phyloP scores from a whole-genome alignment of 2,797 vertebrate species.

The Coilia nasus region DNA sequence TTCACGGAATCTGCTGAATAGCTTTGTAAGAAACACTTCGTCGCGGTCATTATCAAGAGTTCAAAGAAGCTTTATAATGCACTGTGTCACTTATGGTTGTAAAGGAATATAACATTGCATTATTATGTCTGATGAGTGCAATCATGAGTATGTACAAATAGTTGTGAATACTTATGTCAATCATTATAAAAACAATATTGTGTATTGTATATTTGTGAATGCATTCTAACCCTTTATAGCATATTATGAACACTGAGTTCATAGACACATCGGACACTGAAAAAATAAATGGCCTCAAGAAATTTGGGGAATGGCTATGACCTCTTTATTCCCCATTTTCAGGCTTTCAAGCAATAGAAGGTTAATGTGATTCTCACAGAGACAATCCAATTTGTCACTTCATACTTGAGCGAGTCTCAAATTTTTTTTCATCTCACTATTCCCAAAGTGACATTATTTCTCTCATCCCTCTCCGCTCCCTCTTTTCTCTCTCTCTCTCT shows the following conservation, averaged over 20 bases:
- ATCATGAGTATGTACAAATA: no score
- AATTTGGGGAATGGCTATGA: not conserved
- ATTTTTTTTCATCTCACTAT: slow-evolving; percentile 17
- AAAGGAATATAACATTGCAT: no score
- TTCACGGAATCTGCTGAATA: no score
- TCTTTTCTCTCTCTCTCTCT: slow-evolving; percentile 23
- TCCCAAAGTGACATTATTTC: not conserved
- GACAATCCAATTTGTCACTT: slow-evolving; percentile 4
- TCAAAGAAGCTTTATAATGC: no score
- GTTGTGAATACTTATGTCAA: no score
- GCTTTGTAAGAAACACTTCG: no score
- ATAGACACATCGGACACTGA: not conserved
- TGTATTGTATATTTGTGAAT: no score
- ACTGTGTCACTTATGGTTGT: no score
- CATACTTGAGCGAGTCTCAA: not conserved
- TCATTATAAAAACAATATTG: no score
- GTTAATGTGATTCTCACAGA: not conserved
- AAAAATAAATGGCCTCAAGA: not conserved
- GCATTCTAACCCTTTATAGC: no score
- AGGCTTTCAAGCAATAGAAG: not conserved
- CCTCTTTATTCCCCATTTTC: not conserved
- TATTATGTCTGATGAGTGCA: no score
- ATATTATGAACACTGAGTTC: not conserved
- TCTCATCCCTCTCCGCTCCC: not conserved
- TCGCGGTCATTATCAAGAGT: no score